Conservation (phyloP, 2,113 vertebrate species). For the Sinocyclocheilus maitianheensis region DNA sequence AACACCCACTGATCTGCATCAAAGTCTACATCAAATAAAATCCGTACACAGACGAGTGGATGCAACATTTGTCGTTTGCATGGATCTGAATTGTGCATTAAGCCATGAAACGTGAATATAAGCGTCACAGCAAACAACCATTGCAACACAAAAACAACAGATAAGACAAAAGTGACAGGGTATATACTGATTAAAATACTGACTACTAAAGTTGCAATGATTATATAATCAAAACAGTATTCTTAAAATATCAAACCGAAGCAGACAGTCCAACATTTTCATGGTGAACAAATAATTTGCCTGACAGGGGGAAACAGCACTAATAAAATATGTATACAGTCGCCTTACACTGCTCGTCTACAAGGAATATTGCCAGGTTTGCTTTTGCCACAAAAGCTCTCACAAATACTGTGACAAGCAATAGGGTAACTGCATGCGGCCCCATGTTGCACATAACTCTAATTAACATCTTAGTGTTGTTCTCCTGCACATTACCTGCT, state of each 20-base stretch:
- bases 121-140: background rate
- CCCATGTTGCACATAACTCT: constrained; percentile 57
- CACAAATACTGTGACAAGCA: constrained; percentile 44
- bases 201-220: background rate
- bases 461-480: constrained; percentile 58
- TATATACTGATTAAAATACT: background rate
- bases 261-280: constrained; percentile 22
- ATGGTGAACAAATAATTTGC: constrained; percentile 20
- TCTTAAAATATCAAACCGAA: constrained; percentile 32
- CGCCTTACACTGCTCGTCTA: background rate
- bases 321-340: constrained; percentile 35
- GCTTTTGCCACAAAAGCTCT: constrained; percentile 43
- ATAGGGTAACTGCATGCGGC: constrained; percentile 45
- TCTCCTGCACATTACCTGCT: constrained; percentile 57
- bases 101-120: constrained; percentile 48
- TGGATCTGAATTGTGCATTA: constrained; percentile 58
- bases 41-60: constrained; percentile 53
- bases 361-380: constrained; percentile 10
- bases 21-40: constrained; percentile 49
- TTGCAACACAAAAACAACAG: background rate
- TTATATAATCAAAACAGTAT: constrained; percentile 3
- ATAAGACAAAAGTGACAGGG: background rate
- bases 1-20: constrained; percentile 50
- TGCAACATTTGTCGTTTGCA: constrained; percentile 49
- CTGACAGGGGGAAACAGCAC: constrained; percentile 30